Evolutionary conservation across 1,140 invertebrate genomes (phyloP), one percentile per base, ranked within the genome.

Genomic region (Drosophila orosa): DNA sequence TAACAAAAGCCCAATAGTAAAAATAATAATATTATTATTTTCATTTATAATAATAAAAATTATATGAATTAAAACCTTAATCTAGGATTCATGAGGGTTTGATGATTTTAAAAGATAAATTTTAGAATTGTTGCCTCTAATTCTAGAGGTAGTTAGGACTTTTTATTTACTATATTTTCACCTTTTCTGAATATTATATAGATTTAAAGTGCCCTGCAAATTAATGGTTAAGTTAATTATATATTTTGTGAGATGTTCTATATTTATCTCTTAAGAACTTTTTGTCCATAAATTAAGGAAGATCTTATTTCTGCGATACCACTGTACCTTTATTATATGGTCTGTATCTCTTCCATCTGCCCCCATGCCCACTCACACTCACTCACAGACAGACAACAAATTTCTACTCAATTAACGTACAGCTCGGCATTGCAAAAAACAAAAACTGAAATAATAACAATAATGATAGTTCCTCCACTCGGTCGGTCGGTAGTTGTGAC

Each of bases 331-430:
- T 39, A 56, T 60, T 55, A 52, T 65, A 45, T 40, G 31, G 17
- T 17, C 44, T 10, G 31, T 78, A 74, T 78, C 74, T 74, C 24
- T 37, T 61, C 65, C 52, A 87, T 82, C 78, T 85, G 65, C 52
- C 68, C 61, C 47, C 37, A 47, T 61, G 58, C 68, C 40, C 42
- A 39, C 68, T 40, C 24, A 40, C 50, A 56, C 35, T 48, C 24
- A 63, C 42, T 24, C 44, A 37, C 39, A 15, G 24, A n/a, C 24
- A 45, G 35, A 42, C 55, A 60, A 19, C 22, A 31, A 63, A 45
- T 71, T 68, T 37, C 50, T 72, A 60, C 60, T 86, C 71, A 78
- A 79, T 87, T 87, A 86, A 62, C 78, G 71, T 79, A 67, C 69
- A 63, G 56, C 66, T 78, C 37, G 58, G 50, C 48, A 55, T 71